These are phyloP conservation scores for Branchellion lobata DNA, from an alignment of 2,888 invertebrate genomes.

Conservation along the genomic window DNA sequence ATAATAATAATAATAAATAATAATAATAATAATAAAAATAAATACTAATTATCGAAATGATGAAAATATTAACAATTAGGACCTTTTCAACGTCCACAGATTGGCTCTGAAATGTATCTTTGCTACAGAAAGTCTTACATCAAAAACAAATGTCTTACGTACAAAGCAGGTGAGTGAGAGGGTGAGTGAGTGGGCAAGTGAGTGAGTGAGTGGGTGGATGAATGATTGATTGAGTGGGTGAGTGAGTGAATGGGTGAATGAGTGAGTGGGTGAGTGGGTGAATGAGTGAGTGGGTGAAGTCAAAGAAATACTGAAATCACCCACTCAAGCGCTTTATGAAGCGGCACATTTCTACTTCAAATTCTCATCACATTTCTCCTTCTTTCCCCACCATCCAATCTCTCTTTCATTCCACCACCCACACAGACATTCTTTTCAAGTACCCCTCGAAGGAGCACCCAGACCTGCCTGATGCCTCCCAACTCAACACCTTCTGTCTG, in stretches of 20 bases:
- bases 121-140: conserved; percentile 44
- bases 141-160: conserved; percentile 43
- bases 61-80: not conserved
- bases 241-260: conserved; percentile 6
- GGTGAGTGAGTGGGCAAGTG: too few species aligned
- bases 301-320: too few species aligned
- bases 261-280: not conserved
- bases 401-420: not conserved
- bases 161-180: conserved; percentile 33
- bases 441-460: conserved; percentile 37
- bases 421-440: conserved; percentile 33
- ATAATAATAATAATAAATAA: too few species aligned
- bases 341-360: too few species aligned
- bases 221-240: not conserved
- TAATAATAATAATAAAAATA: too few species aligned
- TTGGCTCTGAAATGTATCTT: conserved; percentile 43
- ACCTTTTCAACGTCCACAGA: not conserved
- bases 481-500: conserved; percentile 41
- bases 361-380: too few species aligned
- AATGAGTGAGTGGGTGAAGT: too few species aligned
- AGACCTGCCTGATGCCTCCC: conserved; percentile 14
- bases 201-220: conserved; percentile 36
- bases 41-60: too few species aligned
- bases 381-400: too few species aligned
- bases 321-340: too few species aligned